Evolutionary conservation across 2,113 vertebrate genomes (phyloP).

Genomic region (Vulpes ferrilata): DNA sequence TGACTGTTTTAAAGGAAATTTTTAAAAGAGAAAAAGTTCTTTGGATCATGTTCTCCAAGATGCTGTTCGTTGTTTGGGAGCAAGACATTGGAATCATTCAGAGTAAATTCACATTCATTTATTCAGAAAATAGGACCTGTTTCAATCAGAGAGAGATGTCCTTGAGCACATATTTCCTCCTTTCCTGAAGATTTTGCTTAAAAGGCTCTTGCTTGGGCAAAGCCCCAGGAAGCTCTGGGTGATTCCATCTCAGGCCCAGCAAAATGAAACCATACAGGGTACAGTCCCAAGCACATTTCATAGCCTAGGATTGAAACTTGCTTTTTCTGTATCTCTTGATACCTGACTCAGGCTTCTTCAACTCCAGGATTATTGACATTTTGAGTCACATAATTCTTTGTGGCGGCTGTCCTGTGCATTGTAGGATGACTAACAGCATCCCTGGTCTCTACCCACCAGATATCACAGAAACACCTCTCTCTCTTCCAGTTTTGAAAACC

Average conservation of each 20-base stretch:
- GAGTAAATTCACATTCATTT: neutral
- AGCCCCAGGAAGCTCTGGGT: neutral
- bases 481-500: neutral
- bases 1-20: neutral
- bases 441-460: neutral
- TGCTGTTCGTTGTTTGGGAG: constrained; percentile 24
- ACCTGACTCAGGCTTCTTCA: neutral
- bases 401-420: neutral
- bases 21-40: constrained; percentile 8
- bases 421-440: neutral
- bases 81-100: neutral
- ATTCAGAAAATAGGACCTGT: neutral
- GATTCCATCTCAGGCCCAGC: neutral
- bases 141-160: neutral
- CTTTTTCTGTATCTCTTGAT: neutral
- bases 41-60: neutral
- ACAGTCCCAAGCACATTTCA: neutral
- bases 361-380: neutral
- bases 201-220: neutral
- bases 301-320: neutral
- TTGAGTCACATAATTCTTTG: neutral
- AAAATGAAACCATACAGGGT: neutral
- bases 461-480: neutral
- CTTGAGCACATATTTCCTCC: neutral
- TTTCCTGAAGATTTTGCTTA: neutral